These are phyloP conservation scores for Chlamydotis undulata DNA, from an alignment of 2,113 vertebrate species.

Conservation along the genomic window DNA sequence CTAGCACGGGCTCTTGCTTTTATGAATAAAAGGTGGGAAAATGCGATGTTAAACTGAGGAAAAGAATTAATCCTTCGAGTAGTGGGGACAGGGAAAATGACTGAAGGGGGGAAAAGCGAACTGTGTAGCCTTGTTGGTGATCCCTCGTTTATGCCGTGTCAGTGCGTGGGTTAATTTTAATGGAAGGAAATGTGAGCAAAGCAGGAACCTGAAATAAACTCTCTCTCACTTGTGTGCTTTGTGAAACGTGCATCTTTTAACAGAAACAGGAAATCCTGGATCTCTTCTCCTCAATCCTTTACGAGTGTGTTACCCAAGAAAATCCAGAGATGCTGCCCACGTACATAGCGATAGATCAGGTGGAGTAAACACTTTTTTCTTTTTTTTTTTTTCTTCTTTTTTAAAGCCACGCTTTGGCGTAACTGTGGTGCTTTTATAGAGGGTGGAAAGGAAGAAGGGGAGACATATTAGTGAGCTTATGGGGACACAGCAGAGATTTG, in stretches of 20 bases:
- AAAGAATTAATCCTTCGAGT: not conserved
- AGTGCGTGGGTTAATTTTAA: not conserved
- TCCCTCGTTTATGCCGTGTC: not conserved
- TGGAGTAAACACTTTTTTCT: conserved; percentile 21
- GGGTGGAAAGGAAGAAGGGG: not conserved
- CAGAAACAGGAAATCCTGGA: conserved; percentile 90
- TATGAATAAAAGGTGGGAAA: not conserved
- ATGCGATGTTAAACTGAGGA: not conserved
- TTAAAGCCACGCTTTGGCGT: not conserved
- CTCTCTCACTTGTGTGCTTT: not conserved
- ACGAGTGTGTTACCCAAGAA: conserved; percentile 96
- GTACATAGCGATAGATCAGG: conserved; percentile 95
- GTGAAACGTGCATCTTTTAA: not conserved
- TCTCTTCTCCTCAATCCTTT: conserved; percentile 93
- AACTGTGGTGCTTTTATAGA: not conserved
- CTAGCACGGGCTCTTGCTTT: not conserved
- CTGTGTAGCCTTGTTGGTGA: not conserved
- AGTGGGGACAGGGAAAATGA: not conserved
- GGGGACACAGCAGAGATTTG: not conserved
- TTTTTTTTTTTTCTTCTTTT: not conserved
- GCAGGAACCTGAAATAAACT: not conserved
- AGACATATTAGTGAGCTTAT: not conserved
- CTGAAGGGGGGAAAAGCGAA: not conserved
- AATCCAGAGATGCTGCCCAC: conserved; percentile 97
- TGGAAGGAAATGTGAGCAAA: not conserved